Percentiles rank a stretch among this genome's conserved stretches.
phyloP scores from a whole-genome alignment of 2,888 invertebrate genomes.

The Xanthorhoe designata region DNA sequence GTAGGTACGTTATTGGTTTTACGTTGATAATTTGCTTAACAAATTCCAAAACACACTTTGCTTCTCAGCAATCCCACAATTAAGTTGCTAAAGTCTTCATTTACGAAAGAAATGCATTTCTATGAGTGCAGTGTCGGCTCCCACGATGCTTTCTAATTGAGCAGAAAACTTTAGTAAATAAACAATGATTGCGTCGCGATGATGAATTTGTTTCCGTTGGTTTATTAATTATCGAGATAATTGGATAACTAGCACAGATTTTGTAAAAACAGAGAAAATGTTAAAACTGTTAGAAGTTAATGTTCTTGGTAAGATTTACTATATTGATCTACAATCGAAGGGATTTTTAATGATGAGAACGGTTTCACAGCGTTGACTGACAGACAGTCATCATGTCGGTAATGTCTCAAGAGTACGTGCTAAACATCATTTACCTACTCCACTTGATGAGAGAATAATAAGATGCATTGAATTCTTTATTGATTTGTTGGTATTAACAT shows the following conservation, averaged over 20 bases:
- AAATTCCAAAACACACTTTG: not conserved
- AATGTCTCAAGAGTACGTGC: not conserved
- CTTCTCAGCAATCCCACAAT: constrained; percentile 16
- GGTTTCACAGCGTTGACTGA: too few relatives aligned
- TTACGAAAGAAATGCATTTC: constrained; percentile 25
- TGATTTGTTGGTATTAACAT: too few relatives aligned
- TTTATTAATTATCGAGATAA: constrained; percentile 21
- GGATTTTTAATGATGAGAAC: not conserved
- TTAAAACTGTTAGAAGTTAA: not conserved
- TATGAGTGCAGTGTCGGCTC: constrained; percentile 31
- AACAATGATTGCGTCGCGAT: constrained; percentile 34
- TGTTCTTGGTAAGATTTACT: not conserved
- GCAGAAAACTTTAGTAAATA: constrained; percentile 33
- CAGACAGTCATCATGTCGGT: too few relatives aligned
- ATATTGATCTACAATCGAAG: not conserved
- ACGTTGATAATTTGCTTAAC: too few relatives aligned
- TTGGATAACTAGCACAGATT: not conserved
- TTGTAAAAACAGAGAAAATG: constrained; percentile 18
- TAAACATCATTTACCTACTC: not conserved
- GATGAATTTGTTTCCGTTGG: constrained; percentile 38
- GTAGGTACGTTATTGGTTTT: too few relatives aligned
- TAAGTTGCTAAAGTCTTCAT: constrained; percentile 26
- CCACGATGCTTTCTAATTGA: constrained; percentile 41
- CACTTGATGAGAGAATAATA: too few relatives aligned
- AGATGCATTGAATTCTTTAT: too few relatives aligned